These are phyloP conservation scores for Lophotis ruficrista DNA, from an alignment of 2,113 vertebrate species.

Conservation along the genomic window DNA sequence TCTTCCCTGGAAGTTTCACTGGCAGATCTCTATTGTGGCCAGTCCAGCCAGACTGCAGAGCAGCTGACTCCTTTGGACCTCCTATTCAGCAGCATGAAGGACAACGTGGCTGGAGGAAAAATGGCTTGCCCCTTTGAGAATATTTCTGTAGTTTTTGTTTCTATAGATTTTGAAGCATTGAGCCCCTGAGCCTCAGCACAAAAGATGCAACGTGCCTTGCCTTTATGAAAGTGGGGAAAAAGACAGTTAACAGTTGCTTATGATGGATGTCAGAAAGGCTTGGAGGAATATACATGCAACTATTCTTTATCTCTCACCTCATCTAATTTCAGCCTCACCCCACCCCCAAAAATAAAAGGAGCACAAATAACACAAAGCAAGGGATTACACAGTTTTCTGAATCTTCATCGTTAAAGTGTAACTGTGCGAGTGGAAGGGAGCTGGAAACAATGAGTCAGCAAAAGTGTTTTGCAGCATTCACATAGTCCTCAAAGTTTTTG, in stretches of 20 bases:
- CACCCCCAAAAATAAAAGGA: background rate
- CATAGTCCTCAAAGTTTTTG: background rate
- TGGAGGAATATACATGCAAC: background rate
- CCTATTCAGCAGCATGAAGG: background rate
- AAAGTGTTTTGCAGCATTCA: background rate
- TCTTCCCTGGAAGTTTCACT: background rate
- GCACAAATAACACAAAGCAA: background rate
- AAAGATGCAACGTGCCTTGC: fast-evolving
- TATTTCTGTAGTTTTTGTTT: background rate
- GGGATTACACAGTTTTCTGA: background rate
- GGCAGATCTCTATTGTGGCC: background rate
- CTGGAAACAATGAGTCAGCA: background rate
- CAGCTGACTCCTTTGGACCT: background rate
- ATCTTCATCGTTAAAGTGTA: background rate
- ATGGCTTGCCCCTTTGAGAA: background rate
- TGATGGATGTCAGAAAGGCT: background rate
- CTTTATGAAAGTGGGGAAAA: background rate
- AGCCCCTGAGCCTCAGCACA: background rate
- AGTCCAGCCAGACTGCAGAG: background rate
- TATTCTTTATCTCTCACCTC: background rate
- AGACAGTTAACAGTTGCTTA: background rate
- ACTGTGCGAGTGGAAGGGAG: background rate
- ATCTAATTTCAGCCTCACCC: background rate
- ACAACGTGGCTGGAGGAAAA: fast-evolving
- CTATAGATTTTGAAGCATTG: background rate